A percentile compares a stretch with the other conserved stretches of the same genome.
Conservation (phyloP, 1,140 invertebrate species). For the Antheraea mylitta region DNA sequence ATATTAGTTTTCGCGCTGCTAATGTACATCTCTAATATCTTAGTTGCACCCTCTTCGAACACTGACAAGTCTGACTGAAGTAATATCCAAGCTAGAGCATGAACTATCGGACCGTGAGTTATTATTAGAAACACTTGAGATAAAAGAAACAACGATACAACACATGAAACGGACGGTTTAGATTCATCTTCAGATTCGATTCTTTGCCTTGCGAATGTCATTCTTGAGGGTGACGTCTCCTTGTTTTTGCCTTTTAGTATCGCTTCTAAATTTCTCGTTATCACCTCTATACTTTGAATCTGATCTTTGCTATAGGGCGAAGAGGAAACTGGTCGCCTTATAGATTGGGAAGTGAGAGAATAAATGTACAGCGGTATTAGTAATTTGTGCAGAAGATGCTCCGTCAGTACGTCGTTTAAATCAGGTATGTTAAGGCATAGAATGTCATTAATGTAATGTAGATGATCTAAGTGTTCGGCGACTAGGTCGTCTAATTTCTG, state of each 20-base stretch:
- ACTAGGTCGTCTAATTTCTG: slow-evolving; percentile 96
- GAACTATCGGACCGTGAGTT: slow-evolving; percentile 92
- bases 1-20: slow-evolving; percentile 74
- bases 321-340: slow-evolving; percentile 43
- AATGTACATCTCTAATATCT: slow-evolving; percentile 87
- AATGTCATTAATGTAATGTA: slow-evolving; percentile 99
- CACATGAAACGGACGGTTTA: slow-evolving; percentile 90
- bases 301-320: slow-evolving; percentile 65
- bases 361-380: slow-evolving; percentile 97
- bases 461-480: slow-evolving; percentile 97
- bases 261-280: slow-evolving; percentile 81
- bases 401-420: slow-evolving; percentile 96
- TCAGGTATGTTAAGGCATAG: slow-evolving; percentile 94
- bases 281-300: slow-evolving; percentile 78
- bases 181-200: slow-evolving; percentile 67
- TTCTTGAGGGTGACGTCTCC: slow-evolving; percentile 60
- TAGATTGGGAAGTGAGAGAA: slow-evolving; percentile 84
- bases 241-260: slow-evolving; percentile 80
- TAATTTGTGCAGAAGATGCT: slow-evolving; percentile 95
- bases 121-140: slow-evolving; percentile 98
- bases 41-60: slow-evolving; percentile 85
- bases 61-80: slow-evolving; percentile 87
- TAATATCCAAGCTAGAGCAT: slow-evolving; percentile 93
- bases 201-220: slow-evolving; percentile 61
- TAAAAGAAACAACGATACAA: slow-evolving; percentile 94